Conservation (phyloP, 2,797 vertebrate species). For the Myripristis murdjan region DNA sequence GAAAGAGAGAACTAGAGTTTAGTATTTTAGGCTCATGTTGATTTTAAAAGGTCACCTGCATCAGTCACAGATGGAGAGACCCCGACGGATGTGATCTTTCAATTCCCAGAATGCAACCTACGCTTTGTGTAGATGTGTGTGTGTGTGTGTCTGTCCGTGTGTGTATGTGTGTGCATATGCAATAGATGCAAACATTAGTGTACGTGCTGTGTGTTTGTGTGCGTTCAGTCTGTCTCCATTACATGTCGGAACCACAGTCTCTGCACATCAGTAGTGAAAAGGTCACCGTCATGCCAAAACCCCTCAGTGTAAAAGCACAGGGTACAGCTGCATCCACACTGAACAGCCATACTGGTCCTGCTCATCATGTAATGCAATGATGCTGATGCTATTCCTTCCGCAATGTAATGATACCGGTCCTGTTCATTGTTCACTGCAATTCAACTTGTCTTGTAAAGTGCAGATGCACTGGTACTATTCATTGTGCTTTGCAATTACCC, state of each 20-base stretch:
- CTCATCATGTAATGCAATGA: neutral
- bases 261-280: slow-evolving; percentile 70
- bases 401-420: slow-evolving; percentile 2
- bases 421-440: no score
- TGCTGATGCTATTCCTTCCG: neutral
- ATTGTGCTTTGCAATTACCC: slow-evolving; percentile 40
- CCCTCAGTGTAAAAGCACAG: slow-evolving; percentile 7
- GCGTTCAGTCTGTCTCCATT: slow-evolving; percentile 40
- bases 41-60: slow-evolving; percentile 69
- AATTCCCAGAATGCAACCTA: slow-evolving; percentile 28
- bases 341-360: neutral
- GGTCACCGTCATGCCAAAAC: slow-evolving; percentile 56
- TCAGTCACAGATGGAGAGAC: slow-evolving; percentile 45
- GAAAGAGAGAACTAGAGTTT: slow-evolving; percentile 9
- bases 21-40: slow-evolving; percentile 41
- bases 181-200: neutral
- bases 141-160: neutral
- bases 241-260: slow-evolving; percentile 55
- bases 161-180: slow-evolving; percentile 9
- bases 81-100: slow-evolving; percentile 67
- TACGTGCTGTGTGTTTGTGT: slow-evolving; percentile 8
- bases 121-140: neutral
- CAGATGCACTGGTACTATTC: slow-evolving; percentile 23
- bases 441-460: no score
- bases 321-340: neutral